Evolutionary conservation across 1,140 invertebrate genomes (phyloP), one percentile per base, ranked within the genome.

Genomic region (Drosophila arawakana): DNA sequence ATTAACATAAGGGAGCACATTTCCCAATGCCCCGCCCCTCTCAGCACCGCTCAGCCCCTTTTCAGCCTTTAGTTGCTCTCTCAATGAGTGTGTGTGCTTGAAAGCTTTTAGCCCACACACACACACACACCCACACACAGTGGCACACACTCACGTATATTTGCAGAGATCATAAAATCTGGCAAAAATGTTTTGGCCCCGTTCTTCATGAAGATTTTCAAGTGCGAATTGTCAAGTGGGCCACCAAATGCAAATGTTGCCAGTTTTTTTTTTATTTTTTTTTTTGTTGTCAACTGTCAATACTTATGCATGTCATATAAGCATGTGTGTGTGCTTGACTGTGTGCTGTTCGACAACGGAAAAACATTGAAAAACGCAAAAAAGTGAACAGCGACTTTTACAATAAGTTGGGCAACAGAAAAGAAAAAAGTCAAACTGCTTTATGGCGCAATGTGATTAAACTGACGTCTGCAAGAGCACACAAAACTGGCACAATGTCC

Each of bases 401-500:
- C 73, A 76, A 74, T 74, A 71, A 59, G 25, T 44, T 70, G 73
- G n/a, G 60, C 54, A 3, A 21, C 1, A 21, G 18, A 21, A 21
- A 21, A 21, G 18, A 21, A 21, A 46, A 34, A 63, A 49, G 66
- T 62, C 66, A 61, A 75, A 75, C 63, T 77, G 65, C 54, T 77
- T 78, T 73, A 66, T 78, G 50, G 59, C 63, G 71, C 73, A 78
- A 88, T 83, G 83, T 80, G 77, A 88, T 88, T 88, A 88, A 83
- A 83, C 77, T 75, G 81, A 65, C 77, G 76, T 69, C 70, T 73
- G 74, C 76, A 54, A 73, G 63, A 76, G 71, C 72, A 46, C 54
- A 63, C 61, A 72, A 30, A 88, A 81, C 74, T 83, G 65, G 84
- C 77, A 89, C 84, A 89, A 88, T 88, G 80, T 89, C 84, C 84